Evolutionary conservation across 2,797 vertebrate genomes (phyloP).

Genomic region (Cryptoblepharus egeriae): DNA sequence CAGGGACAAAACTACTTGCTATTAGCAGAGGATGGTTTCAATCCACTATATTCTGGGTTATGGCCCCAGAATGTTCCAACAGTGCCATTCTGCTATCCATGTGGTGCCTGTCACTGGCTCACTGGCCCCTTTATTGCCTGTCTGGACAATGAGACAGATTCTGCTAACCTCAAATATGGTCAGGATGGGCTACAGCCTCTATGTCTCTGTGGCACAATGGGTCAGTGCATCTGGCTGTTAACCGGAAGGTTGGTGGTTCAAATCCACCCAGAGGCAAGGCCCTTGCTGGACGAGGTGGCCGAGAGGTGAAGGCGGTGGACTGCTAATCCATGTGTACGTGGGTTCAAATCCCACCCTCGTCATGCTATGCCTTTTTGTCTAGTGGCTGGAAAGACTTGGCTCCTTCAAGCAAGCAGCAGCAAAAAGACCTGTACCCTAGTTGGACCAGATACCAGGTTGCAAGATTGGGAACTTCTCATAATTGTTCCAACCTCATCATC

Average conservation of each 20-base stretch:
- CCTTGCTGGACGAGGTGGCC: background rate
- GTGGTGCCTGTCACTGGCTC: too few species aligned
- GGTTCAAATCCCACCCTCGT: background rate
- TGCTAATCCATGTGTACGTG: background rate
- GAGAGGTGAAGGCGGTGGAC: background rate
- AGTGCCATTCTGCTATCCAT: background rate
- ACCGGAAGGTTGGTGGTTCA: slow-evolving; percentile 14
- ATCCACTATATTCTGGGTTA: background rate
- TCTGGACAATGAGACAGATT: too few species aligned
- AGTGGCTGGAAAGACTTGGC: too few species aligned
- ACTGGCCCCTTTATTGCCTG: too few species aligned
- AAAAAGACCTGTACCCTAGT: too few species aligned
- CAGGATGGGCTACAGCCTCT: too few species aligned
- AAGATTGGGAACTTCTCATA: too few species aligned
- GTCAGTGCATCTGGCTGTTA: slow-evolving; percentile 1
- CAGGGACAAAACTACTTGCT: too few species aligned
- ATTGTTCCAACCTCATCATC: too few species aligned
- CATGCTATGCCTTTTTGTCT: background rate
- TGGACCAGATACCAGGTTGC: too few species aligned
- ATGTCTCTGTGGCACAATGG: slow-evolving; percentile 6
- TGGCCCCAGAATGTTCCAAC: background rate
- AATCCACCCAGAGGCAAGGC: background rate
- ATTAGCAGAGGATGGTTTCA: background rate
- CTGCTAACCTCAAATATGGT: too few species aligned
- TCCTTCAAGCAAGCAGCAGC: too few species aligned